Base-by-base conservation (phyloP, 2,888 invertebrate species). In the Ophioninae sp. region DNA sequence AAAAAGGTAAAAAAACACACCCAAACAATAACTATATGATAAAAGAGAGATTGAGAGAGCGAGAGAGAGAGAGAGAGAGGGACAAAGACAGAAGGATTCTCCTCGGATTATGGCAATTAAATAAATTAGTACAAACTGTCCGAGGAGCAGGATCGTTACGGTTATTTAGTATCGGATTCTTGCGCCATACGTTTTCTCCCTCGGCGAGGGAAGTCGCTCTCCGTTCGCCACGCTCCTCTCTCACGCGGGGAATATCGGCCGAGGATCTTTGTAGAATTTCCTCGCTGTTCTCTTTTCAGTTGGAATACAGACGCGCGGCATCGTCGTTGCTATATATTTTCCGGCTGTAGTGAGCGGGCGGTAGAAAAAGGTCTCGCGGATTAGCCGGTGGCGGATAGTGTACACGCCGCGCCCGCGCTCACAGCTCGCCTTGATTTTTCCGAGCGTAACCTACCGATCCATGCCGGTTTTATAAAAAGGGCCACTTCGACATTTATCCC, bases 111-210 rank as follows among this genome's bases (percentile, higher is more conserved):
- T 84, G 68, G 81, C 81, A 81, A 84, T 84, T 81, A 84, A 86
- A 86, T 86, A 86, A 86, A 86, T 86, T 86, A 86, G 85, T 79
- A 78, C 83, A 72, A 83, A 78, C 85, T 79, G 79, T 81, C 83
- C 83, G 76, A 77, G 72, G 73, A 69, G 79, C 79, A 82, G 74
- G 80, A 83, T 86, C 85, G 85, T 85, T 86, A 85, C 81, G 85
- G 82, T 85, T 85, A 86, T 85, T 85, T 85, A 85, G 77, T 81
- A 86, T 82, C 82, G 82, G 70, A 70, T 84, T 84, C 78, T 59
- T 61, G 67, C 84, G 78, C 69, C 78, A 85, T 79, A 76, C 77
- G 73, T 74, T 78, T 72, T 79, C 76, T 62, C 80, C 64, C 67
- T 67, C 41, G 23, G 75, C 50, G 30, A 8, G 10, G 1, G 5